Evolutionary conservation across 2,888 invertebrate species (phyloP).

Genomic region (Homarus gammarus): DNA sequence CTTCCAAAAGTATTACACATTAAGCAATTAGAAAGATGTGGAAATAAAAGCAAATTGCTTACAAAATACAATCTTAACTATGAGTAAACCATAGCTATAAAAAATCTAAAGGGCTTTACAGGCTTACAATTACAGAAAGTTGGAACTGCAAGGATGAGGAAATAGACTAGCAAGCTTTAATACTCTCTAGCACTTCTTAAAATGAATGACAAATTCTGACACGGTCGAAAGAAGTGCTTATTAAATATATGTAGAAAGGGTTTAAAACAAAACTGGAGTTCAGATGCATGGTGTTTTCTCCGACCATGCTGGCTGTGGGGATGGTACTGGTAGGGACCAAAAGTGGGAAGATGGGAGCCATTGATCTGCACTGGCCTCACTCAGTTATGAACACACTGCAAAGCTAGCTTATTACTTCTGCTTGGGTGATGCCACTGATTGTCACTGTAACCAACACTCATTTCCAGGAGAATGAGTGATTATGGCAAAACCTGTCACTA

Average conservation of each 20-base stretch:
- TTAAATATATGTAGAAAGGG: not conserved
- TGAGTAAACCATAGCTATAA: not conserved
- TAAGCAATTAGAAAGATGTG: too few species aligned
- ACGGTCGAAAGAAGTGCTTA: too few species aligned
- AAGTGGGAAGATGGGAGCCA: constrained; percentile 40
- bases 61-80: too few species aligned
- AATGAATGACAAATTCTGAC: too few species aligned
- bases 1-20: not conserved
- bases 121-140: not conserved
- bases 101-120: not conserved
- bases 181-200: not conserved
- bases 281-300: constrained; percentile 18
- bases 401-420: too few species aligned
- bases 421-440: too few species aligned
- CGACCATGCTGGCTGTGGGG: constrained; percentile 51
- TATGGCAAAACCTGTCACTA: too few species aligned
- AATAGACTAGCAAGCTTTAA: not conserved
- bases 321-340: constrained; percentile 22
- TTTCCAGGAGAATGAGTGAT: too few species aligned
- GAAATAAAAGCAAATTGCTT: too few species aligned
- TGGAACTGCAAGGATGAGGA: not conserved
- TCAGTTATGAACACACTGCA: constrained; percentile 1
- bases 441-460: too few species aligned
- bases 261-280: not conserved
- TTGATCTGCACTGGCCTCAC: constrained; percentile 20